Percentiles rank a stretch among this genome's conserved stretches.
phyloP scores from a whole-genome alignment of 2,888 invertebrate species.

The Tachina grossa region DNA sequence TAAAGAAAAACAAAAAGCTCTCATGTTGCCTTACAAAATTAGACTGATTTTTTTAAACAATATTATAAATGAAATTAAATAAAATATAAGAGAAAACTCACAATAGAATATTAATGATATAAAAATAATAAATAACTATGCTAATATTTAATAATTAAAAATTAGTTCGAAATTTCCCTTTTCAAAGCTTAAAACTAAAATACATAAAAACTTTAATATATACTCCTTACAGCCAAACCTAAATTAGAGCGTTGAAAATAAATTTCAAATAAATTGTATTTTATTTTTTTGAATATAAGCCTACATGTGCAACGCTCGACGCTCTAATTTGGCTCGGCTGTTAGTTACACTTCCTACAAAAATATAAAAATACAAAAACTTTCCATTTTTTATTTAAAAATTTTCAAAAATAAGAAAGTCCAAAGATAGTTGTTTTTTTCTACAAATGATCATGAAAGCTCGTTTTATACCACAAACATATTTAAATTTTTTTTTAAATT shows the following conservation, averaged over 20 bases:
- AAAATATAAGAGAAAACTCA: conserved; percentile 67
- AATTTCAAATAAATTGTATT: too few relatives aligned
- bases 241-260: too few relatives aligned
- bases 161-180: conserved; percentile 12
- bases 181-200: conserved; percentile 33
- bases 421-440: conserved; percentile 18
- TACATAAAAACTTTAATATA: conserved; percentile 31
- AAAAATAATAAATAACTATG: conserved; percentile 48
- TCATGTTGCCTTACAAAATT: conserved; percentile 87
- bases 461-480: conserved; percentile 23
- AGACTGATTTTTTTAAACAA: conserved; percentile 85
- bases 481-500: conserved; percentile 10
- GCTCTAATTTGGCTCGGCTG: too few relatives aligned
- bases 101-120: conserved; percentile 54
- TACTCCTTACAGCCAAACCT: not conserved
- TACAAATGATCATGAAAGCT: conserved; percentile 13
- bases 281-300: too few relatives aligned
- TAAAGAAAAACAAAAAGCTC: conserved; percentile 82
- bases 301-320: too few relatives aligned
- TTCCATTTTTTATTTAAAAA: conserved; percentile 1
- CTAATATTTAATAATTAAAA: conserved; percentile 24
- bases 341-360: conserved; percentile 18
- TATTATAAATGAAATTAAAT: conserved; percentile 69
- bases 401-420: not conserved
- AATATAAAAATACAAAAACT: conserved; percentile 1